Evolutionary conservation across 2,113 vertebrate species (phyloP), one percentile per base, ranked within the genome.

Genomic region (Carassius carassius): DNA sequence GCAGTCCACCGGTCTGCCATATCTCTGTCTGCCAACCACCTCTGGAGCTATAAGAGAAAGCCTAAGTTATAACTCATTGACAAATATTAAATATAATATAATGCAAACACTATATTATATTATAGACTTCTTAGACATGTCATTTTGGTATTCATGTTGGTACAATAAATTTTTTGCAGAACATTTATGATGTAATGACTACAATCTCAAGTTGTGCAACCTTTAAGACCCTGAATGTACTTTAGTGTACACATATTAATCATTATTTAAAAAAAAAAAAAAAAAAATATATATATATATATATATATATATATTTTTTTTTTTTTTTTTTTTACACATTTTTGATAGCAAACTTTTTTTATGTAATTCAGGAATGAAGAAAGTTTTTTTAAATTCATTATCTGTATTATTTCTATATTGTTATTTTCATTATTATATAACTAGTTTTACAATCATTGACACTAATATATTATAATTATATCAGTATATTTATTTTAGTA

Each of bases 21-120:
- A 99, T 73, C 97, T 95, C 94, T 99, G 98, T 89, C 98, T 94
- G 78, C 97, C 98, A 47, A 99, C 98, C 85, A 99, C 98, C 91
- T 99, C 98, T 0, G 98, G 98, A 90, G 98, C 98, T 99, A 91
- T 84, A 32, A 9, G 14, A 81, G 9, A 85, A 62, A 21, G 14
- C 19, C 73, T 73, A 14, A 79, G 62, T 78, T 14, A 78, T 78
- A 29, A 17, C 14, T 32, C 63, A 17, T 17, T 3, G 0, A 32
- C 16, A 67, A 67, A 67, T 65, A 65, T 56, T 7, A 8, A 56
- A 56, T 58, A 58, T 21, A 58, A 58, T 0, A 54, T 9, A 9
- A 8, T 58, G 56, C 56, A 58, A 58, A 58, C 56, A 58, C 19
- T 58, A 9, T 13, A 21, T 21, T 21, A 58, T n/a, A 60, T n/a